Conservation (phyloP, 2,797 vertebrate species). For the Malurus splendens region DNA sequence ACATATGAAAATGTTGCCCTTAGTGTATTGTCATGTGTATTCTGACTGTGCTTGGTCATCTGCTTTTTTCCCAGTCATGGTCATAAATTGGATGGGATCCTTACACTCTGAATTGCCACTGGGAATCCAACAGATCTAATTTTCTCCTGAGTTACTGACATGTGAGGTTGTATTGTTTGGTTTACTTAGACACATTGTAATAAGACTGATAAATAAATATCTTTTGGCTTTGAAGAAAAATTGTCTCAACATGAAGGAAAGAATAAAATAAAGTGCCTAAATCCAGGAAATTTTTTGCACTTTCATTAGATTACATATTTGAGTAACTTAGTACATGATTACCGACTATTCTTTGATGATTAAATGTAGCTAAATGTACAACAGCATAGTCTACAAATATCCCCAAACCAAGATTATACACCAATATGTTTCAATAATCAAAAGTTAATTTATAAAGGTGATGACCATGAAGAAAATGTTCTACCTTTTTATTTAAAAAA, state of each 20-base stretch:
- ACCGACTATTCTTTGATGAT: no score
- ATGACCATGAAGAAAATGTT: neutral
- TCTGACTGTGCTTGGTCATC: constrained; percentile 29
- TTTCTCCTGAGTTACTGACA: constrained; percentile 53
- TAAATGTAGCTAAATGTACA: neutral
- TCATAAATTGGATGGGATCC: constrained; percentile 38
- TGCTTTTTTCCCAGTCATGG: constrained; percentile 6
- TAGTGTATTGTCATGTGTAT: neutral
- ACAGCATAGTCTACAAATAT: neutral
- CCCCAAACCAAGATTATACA: neutral
- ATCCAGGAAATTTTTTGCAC: neutral
- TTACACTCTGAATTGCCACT: constrained; percentile 34
- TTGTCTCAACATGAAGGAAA: neutral
- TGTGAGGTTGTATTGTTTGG: neutral
- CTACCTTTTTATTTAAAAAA: neutral
- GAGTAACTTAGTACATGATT: neutral
- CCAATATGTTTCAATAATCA: neutral
- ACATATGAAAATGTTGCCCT: constrained; percentile 24
- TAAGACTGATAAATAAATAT: constrained; percentile 11
- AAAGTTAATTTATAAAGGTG: neutral
- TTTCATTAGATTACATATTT: constrained; percentile 5
- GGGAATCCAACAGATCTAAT: constrained; percentile 55
- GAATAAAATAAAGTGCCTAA: neutral
- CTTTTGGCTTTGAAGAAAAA: constrained; percentile 7
- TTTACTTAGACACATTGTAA: constrained; percentile 26